Evolutionary conservation across 2,888 invertebrate genomes (phyloP).

Genomic region (Polymixis flavicincta): DNA sequence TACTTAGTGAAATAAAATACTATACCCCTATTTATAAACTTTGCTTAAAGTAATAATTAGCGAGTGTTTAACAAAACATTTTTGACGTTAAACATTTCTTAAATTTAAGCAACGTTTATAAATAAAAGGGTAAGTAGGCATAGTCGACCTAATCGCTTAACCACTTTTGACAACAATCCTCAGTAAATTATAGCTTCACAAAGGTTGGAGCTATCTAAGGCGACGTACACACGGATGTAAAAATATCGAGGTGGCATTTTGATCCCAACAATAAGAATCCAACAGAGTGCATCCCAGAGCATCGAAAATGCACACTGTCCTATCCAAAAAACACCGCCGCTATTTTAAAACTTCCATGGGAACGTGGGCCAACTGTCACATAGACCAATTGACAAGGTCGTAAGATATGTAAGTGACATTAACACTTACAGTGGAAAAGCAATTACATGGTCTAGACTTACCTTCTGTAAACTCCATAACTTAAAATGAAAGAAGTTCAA

Average conservation of each 20-base stretch:
- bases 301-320: too few relatives aligned
- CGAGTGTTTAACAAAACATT: too few relatives aligned
- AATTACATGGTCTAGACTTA: not conserved
- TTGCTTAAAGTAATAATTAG: too few relatives aligned
- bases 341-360: too few relatives aligned
- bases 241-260: too few relatives aligned
- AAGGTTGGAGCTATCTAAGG: not conserved
- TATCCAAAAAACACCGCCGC: too few relatives aligned
- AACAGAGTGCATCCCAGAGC: too few relatives aligned
- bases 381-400: not conserved
- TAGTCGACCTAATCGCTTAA: not conserved
- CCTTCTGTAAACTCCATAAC: not conserved
- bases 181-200: not conserved
- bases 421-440: not conserved
- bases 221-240: too few relatives aligned
- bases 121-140: not conserved
- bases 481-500: not conserved
- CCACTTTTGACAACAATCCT: not conserved
- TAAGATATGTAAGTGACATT: not conserved
- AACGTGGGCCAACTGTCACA: not conserved
- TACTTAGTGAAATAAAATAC: not conserved
- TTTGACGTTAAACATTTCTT: too few relatives aligned
- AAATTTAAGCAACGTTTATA: too few relatives aligned
- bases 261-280: too few relatives aligned
- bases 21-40: too few relatives aligned